Evolutionary conservation across 1,140 invertebrate genomes (phyloP).

Genomic region (Thalassaphorura encarpata): DNA sequence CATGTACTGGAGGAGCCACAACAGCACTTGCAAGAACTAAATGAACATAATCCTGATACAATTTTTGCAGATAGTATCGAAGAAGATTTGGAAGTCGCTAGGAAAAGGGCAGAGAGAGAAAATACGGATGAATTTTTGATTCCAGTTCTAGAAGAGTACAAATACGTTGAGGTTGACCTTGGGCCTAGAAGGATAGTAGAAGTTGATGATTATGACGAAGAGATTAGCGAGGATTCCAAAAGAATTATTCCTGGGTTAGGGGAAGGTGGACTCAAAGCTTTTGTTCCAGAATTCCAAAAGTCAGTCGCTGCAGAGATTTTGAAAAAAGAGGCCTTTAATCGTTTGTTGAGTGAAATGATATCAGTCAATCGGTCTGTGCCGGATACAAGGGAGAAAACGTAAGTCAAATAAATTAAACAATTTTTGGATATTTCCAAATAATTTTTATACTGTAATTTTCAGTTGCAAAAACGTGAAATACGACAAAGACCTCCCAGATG

Average conservation of each 20-base stretch:
- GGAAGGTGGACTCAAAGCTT: conserved; percentile 50
- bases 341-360: conserved; percentile 78
- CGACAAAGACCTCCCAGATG: conserved; percentile 44
- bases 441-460: conserved; percentile 1
- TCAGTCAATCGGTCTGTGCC: conserved; percentile 67
- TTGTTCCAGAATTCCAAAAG: conserved; percentile 27
- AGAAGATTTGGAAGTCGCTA: no score
- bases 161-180: conserved; percentile 26
- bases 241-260: conserved; percentile 51
- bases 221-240: conserved; percentile 40
- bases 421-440: not conserved
- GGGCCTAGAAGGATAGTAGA: not conserved
- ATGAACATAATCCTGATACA: no score
- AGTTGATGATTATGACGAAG: conserved; percentile 28
- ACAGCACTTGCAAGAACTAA: no score
- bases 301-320: conserved; percentile 59
- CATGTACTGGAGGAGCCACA: no score
- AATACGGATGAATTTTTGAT: conserved; percentile 29
- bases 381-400: conserved; percentile 68
- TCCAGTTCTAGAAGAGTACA: conserved; percentile 22
- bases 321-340: conserved; percentile 80
- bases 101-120: no score
- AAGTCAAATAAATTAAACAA: conserved; percentile 35
- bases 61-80: no score
- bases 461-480: conserved; percentile 48